Base-by-base conservation (phyloP, 2,797 vertebrate species). In the Neopelma chrysocephalum region DNA sequence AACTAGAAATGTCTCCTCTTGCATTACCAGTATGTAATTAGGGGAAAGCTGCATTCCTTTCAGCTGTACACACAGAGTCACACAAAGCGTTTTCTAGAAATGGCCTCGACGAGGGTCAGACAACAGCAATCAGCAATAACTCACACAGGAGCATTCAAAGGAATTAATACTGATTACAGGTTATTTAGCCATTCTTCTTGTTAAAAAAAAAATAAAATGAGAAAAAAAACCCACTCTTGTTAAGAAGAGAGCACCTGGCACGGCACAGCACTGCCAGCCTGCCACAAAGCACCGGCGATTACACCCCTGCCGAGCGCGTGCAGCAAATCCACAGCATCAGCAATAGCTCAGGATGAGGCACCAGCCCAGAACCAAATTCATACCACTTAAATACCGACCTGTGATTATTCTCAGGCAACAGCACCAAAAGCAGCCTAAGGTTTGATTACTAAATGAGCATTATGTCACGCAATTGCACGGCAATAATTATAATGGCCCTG, bases 1-100 rank as follows among this genome's bases (percentile, higher is more conserved):
- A 92, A 94, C 95, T 80, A 95, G 94, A 96, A 95, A 93, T 92
- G 90, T 92, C 94, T 97, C 91, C 95, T 93, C 90, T 94, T 94
- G 94, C 89, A 82, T 80, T 96, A 87, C 71, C 90, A 93, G 70
- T 54, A 7, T 93, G 84, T 75, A 96, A 95, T 95, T 96, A 96
- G 90, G 93, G 95, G 90, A 82, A 90, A 87, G 86, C 94, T 82
- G 81, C 96, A 95, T 97, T 95, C 93, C 93, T 94, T 94, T 95
- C 94, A 89, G 90, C 92, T 93, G 79, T 57, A 20, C 83, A 80
- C 92, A 95, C 61, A 88, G 29, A 95, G 90, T 81, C 91, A 58
- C 84, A 93, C 76, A 93, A 87, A 92, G 92, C 42, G 3, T 95
- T 96, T 95, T 94, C 92, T 95, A 95, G 93, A 96, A 93, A 93